Conservation (phyloP, 2,113 vertebrate species). For the Brachypodius melanocephalos region DNA sequence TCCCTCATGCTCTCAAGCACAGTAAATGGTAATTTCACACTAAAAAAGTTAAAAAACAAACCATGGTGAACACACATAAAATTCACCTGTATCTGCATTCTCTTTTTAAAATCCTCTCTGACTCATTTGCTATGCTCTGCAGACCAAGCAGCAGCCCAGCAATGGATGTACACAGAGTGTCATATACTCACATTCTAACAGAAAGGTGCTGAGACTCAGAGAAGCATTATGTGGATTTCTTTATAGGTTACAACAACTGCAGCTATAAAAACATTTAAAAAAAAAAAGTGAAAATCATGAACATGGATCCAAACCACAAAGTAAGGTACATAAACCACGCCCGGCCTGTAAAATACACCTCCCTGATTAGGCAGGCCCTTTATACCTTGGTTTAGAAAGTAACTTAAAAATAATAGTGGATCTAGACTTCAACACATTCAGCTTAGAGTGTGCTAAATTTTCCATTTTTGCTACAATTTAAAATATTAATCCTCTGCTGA, state of each 20-base stretch:
- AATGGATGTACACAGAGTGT: conserved; percentile 35
- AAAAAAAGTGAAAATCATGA: background rate
- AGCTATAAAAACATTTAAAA: background rate
- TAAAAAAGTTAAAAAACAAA: background rate
- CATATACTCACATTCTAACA: background rate
- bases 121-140: conserved; percentile 14
- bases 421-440: background rate
- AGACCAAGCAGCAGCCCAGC: conserved; percentile 14
- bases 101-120: conserved; percentile 26
- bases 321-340: background rate
- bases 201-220: conserved; percentile 22
- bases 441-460: background rate
- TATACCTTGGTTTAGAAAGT: background rate
- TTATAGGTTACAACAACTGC: background rate
- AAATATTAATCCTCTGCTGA: background rate
- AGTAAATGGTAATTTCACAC: conserved; percentile 26
- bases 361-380: background rate
- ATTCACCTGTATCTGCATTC: conserved; percentile 23
- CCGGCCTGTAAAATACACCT: background rate
- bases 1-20: conserved; percentile 33
- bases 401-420: background rate
- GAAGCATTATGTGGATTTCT: background rate
- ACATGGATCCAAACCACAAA: background rate
- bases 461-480: background rate
- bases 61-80: background rate